Conservation (phyloP, 2,797 vertebrate genomes). For the Muraenolepis orangiensis region DNA sequence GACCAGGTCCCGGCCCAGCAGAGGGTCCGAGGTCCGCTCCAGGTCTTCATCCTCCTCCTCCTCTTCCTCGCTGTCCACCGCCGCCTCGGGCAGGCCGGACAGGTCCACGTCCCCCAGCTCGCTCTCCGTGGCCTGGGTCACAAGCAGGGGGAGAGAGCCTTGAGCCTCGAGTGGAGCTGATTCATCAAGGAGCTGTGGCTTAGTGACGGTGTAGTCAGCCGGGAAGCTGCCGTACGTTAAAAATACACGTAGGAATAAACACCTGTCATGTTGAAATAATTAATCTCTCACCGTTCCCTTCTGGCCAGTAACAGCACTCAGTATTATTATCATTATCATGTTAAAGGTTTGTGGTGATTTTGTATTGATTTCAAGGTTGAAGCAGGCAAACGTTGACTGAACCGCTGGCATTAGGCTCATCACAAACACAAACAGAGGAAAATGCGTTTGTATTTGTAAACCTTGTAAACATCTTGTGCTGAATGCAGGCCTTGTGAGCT, state of each 20-base stretch:
- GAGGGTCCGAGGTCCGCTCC: slow-evolving; percentile 85
- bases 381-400: neutral
- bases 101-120: slow-evolving; percentile 95
- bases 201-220: neutral
- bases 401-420: too few relatives aligned
- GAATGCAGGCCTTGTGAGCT: too few relatives aligned
- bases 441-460: neutral
- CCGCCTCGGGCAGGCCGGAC: slow-evolving; percentile 91
- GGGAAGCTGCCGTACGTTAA: neutral
- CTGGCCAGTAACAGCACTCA: neutral
- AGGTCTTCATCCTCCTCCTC: slow-evolving; percentile 96
- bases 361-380: neutral
- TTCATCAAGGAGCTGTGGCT: neutral
- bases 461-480: neutral
- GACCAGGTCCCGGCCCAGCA: slow-evolving; percentile 88
- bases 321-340: neutral
- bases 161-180: neutral
- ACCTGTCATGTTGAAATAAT: neutral
- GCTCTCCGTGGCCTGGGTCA: slow-evolving; percentile 88
- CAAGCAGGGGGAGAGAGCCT: neutral
- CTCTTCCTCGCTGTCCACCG: slow-evolving; percentile 96
- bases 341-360: neutral
- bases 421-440: too few relatives aligned
- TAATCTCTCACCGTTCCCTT: neutral
- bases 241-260: neutral